Evolutionary conservation across 2,797 vertebrate genomes (phyloP).

Genomic region (Leptoclinus maculatus): DNA sequence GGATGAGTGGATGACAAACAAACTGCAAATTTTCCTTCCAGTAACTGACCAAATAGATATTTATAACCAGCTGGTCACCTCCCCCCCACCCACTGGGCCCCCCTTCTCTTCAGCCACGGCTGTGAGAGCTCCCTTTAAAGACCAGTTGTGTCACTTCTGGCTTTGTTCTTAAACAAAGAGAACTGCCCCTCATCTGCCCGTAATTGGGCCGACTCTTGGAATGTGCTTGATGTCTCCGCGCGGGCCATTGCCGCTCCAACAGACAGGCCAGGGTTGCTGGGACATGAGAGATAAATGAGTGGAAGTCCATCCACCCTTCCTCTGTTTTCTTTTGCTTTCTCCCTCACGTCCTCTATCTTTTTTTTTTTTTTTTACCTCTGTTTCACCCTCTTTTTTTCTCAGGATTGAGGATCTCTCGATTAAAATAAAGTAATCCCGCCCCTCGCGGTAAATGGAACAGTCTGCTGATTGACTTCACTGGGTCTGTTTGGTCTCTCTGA

Average conservation of each 20-base stretch:
- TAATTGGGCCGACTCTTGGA: conserved; percentile 86
- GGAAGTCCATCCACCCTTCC: conserved; percentile 59
- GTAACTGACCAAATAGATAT: conserved; percentile 88
- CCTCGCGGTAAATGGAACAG: conserved; percentile 55
- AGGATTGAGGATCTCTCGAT: conserved; percentile 7
- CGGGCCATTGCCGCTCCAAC: conserved; percentile 71
- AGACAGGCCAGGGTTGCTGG: conserved; percentile 67
- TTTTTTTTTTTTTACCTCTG: conserved; percentile 34
- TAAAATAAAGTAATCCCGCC: conserved; percentile 51
- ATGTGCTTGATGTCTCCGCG: conserved; percentile 86
- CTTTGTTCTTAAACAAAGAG: conserved; percentile 89
- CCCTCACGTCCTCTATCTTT: neutral
- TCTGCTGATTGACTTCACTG: conserved; percentile 50
- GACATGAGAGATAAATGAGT: conserved; percentile 65
- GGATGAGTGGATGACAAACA: conserved; percentile 84
- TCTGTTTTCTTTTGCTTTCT: conserved; percentile 29
- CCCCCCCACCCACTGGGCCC: conserved; percentile 64
- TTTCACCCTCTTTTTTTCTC: conserved; percentile 36
- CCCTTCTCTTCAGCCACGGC: conserved; percentile 63
- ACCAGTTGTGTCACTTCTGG: conserved; percentile 85
- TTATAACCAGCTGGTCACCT: conserved; percentile 87
- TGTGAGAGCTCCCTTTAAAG: conserved; percentile 85
- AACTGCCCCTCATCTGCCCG: conserved; percentile 84
- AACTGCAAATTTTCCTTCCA: conserved; percentile 86
- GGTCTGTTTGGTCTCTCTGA: conserved; percentile 59